Evolutionary conservation across 2,113 vertebrate species (phyloP).

Genomic region (Chitala chitala): DNA sequence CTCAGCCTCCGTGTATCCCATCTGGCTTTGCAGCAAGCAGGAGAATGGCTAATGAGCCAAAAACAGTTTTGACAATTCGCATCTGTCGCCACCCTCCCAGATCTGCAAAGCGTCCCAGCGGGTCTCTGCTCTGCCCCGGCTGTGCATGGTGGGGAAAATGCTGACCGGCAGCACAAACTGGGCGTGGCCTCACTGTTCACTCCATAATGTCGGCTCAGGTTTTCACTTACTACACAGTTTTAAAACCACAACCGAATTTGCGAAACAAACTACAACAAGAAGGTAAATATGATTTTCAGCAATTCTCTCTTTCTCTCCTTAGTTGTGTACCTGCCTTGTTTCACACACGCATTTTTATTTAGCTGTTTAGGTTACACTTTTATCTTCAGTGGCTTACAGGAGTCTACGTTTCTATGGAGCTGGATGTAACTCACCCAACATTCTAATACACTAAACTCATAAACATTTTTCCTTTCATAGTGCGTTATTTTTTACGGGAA

Average conservation of each 20-base stretch:
- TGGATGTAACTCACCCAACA: too few relatives aligned
- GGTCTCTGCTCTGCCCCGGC: conserved; percentile 39
- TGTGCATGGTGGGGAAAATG: background rate
- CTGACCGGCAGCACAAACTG: background rate
- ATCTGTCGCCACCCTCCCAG: conserved; percentile 26
- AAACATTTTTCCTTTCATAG: too few relatives aligned
- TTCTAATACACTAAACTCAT: too few relatives aligned
- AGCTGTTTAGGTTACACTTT: too few relatives aligned
- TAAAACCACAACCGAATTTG: background rate
- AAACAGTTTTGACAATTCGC: conserved; percentile 29
- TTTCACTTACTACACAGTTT: background rate
- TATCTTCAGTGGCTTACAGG: too few relatives aligned
- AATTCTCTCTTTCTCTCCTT: background rate
- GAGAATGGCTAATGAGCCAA: conserved; percentile 47
- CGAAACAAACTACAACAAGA: conserved; percentile 5
- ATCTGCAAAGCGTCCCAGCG: conserved; percentile 34
- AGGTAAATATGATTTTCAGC: background rate
- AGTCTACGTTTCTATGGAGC: too few relatives aligned
- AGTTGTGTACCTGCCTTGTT: background rate
- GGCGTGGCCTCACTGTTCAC: background rate
- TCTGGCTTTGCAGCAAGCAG: conserved; percentile 31
- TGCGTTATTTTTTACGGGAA: too few relatives aligned
- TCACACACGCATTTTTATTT: too few relatives aligned
- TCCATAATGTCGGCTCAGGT: background rate
- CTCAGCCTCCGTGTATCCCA: background rate